Evolutionary conservation across 2,797 vertebrate genomes (phyloP).

Genomic region (Mallotus villosus): DNA sequence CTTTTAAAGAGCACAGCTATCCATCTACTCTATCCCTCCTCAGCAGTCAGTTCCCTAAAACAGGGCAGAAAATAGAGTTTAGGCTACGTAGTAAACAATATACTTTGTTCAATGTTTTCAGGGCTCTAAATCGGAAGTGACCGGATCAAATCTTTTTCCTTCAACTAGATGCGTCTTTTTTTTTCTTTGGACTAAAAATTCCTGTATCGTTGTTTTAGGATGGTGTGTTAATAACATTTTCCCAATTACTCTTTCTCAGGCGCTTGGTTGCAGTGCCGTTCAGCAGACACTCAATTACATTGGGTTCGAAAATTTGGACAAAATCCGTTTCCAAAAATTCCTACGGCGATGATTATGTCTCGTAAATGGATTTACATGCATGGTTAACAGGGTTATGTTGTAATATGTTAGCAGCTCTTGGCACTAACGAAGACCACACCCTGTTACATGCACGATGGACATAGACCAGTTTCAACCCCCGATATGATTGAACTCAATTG

Average conservation of each 20-base stretch:
- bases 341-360: slow-evolving; percentile 8
- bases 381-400: slow-evolving; percentile 31
- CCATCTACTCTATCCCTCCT: slow-evolving; percentile 32
- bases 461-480: slow-evolving; percentile 46
- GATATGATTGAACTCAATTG: slow-evolving; percentile 36
- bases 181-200: no score
- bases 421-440: slow-evolving; percentile 7
- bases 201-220: no score
- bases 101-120: not conserved
- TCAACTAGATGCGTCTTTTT: no score
- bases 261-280: slow-evolving; percentile 6
- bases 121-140: no score
- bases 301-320: slow-evolving; percentile 16
- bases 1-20: slow-evolving; percentile 35
- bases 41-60: not conserved
- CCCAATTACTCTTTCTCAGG: no score
- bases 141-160: not conserved
- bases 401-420: slow-evolving; percentile 29
- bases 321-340: slow-evolving; percentile 17
- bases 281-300: slow-evolving; percentile 18
- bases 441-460: slow-evolving; percentile 15
- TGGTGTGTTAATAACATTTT: no score
- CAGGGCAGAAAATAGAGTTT: no score
- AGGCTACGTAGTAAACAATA: no score
- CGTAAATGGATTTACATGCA: slow-evolving; percentile 16